phyloP scores from a whole-genome alignment of 2,113 vertebrate species.

The Phaetusa simplex region DNA sequence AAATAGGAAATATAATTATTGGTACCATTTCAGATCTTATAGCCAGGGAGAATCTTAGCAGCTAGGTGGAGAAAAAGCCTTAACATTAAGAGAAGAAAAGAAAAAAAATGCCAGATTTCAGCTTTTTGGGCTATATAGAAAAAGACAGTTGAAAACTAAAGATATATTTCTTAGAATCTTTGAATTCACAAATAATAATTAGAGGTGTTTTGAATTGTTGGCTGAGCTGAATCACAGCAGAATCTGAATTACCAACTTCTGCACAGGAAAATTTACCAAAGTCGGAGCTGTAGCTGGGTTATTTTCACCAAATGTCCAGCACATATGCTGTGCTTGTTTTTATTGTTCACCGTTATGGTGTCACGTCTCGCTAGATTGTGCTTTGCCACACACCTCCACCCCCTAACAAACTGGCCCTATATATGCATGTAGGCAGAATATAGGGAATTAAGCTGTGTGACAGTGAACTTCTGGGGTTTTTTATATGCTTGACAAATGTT shows the following conservation, averaged over 20 bases:
- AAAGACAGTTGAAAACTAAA: neutral
- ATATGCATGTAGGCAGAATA: constrained; percentile 46
- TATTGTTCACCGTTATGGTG: constrained; percentile 67
- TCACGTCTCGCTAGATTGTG: constrained; percentile 69
- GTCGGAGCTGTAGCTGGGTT: constrained; percentile 23
- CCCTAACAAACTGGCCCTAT: constrained; percentile 68
- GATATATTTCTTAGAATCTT: neutral
- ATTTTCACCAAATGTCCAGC: constrained; percentile 64
- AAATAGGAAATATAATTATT: constrained; percentile 59
- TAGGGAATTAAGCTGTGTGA: constrained; percentile 57
- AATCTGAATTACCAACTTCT: constrained; percentile 7
- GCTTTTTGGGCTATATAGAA: neutral
- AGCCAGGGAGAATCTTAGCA: constrained; percentile 4
- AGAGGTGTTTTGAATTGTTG: neutral
- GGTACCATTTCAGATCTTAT: constrained; percentile 27
- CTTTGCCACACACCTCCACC: constrained; percentile 68
- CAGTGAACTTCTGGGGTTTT: constrained; percentile 48
- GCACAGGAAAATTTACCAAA: neutral
- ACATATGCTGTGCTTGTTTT: constrained; percentile 58
- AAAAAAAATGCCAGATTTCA: neutral
- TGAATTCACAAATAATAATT: neutral
- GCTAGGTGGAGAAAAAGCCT: neutral
- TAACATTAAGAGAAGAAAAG: neutral
- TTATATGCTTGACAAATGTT: constrained; percentile 59
- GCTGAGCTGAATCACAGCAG: neutral